Conservation (phyloP, 2,797 vertebrate species). For the Rallus crepitans region DNA sequence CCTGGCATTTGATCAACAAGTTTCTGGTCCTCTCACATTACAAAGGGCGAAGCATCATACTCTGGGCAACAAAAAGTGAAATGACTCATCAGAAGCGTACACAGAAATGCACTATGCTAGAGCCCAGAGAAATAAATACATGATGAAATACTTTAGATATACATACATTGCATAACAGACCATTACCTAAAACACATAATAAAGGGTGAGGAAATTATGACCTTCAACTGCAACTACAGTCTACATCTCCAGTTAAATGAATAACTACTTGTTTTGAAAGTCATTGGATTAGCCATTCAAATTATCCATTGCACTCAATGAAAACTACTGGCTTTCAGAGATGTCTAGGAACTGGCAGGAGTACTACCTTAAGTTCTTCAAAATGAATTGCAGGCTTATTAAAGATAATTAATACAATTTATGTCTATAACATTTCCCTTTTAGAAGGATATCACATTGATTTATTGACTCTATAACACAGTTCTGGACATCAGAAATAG, state of each 20-base stretch:
- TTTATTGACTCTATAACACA: background rate
- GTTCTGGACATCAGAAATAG: background rate
- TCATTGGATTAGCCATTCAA: background rate
- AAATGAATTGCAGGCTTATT: background rate
- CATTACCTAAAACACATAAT: slow-evolving; percentile 8
- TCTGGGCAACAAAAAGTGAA: background rate
- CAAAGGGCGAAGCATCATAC: background rate
- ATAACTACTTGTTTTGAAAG: background rate
- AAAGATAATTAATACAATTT: background rate
- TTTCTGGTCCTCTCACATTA: background rate
- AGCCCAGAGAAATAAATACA: background rate
- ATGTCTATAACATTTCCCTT: background rate
- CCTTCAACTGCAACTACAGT: background rate
- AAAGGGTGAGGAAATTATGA: background rate
- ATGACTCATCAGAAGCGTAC: background rate
- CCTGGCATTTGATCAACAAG: background rate
- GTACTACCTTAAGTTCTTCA: background rate
- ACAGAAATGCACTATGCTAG: background rate
- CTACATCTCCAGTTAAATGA: background rate
- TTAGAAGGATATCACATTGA: background rate
- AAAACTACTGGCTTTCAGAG: background rate
- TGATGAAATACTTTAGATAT: background rate
- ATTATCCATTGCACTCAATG: background rate
- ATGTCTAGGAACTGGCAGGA: background rate
- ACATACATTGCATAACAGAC: background rate